These are phyloP conservation scores for Salvelinus sp. DNA, from an alignment of 2,113 vertebrate genomes.

Conservation along the genomic window DNA sequence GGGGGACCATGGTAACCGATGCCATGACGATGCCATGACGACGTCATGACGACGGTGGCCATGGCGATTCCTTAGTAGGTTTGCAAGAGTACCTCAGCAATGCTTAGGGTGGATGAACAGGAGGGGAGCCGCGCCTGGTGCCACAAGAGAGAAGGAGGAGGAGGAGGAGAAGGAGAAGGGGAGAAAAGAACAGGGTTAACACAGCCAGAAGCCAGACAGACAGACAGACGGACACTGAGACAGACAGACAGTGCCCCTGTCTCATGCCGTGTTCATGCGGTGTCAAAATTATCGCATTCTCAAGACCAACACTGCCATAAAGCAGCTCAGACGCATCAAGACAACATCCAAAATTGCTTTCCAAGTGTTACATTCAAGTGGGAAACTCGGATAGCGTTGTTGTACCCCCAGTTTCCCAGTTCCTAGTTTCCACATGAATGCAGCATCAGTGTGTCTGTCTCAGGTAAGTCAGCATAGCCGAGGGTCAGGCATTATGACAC, in stretches of 20 bases:
- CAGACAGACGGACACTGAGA: slow-evolving; percentile 59
- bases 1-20: slow-evolving; percentile 23
- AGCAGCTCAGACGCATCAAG: too few species aligned
- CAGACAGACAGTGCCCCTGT: slow-evolving; percentile 62
- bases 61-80: slow-evolving; percentile 74
- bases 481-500: slow-evolving; percentile 54
- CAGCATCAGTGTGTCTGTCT: slow-evolving; percentile 28
- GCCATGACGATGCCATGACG: slow-evolving; percentile 37
- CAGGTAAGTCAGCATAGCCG: slow-evolving; percentile 60
- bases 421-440: too few species aligned
- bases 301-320: too few species aligned
- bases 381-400: too few species aligned
- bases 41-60: slow-evolving; percentile 33
- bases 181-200: slow-evolving; percentile 75
- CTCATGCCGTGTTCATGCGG: slow-evolving; percentile 49
- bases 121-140: slow-evolving; percentile 99
- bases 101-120: slow-evolving; percentile 99
- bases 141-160: slow-evolving; percentile 67
- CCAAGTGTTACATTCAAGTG: too few species aligned
- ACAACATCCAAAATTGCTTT: too few species aligned
- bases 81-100: slow-evolving; percentile 99
- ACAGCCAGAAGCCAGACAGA: slow-evolving; percentile 63
- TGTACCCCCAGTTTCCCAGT: too few species aligned
- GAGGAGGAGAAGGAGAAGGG: slow-evolving; percentile 70
- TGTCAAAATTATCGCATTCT: too few species aligned